phyloP scores from a whole-genome alignment of 2,797 vertebrate genomes.

The Alcedo atthis region DNA sequence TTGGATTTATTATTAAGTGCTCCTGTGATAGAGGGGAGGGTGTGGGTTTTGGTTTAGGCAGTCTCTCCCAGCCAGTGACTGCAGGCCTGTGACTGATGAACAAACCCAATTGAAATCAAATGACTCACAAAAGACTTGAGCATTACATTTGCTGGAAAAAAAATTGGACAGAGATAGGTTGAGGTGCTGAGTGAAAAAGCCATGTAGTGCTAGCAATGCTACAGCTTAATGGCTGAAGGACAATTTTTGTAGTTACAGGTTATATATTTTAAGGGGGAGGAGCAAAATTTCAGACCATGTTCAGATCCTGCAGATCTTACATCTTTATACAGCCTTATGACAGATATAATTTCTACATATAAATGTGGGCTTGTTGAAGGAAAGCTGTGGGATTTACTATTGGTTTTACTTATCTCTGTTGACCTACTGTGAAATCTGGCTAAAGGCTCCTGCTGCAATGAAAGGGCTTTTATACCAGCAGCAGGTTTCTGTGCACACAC shows the following conservation, averaged over 20 bases:
- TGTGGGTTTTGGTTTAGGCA: neutral
- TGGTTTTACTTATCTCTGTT: constrained; percentile 7
- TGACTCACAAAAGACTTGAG: neutral
- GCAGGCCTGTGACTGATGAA: neutral
- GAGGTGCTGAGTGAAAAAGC: neutral
- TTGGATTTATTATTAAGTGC: neutral
- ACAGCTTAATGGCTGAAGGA: neutral
- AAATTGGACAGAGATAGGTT: neutral
- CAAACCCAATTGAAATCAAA: neutral
- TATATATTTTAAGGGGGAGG: fast-evolving
- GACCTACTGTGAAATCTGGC: neutral
- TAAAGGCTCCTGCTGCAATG: neutral
- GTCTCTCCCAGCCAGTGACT: neutral
- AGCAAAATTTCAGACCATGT: neutral
- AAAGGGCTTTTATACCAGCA: neutral
- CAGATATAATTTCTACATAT: neutral
- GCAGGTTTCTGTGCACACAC: neutral
- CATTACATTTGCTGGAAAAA: neutral
- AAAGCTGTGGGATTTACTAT: neutral
- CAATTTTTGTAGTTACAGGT: neutral
- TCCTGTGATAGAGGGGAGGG: neutral
- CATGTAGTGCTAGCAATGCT: neutral
- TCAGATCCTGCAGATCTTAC: neutral
- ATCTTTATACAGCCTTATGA: neutral
- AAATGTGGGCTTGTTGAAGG: neutral